Evolutionary conservation across 2,113 vertebrate genomes (phyloP).

Genomic region (Pseudopipra pipra): DNA sequence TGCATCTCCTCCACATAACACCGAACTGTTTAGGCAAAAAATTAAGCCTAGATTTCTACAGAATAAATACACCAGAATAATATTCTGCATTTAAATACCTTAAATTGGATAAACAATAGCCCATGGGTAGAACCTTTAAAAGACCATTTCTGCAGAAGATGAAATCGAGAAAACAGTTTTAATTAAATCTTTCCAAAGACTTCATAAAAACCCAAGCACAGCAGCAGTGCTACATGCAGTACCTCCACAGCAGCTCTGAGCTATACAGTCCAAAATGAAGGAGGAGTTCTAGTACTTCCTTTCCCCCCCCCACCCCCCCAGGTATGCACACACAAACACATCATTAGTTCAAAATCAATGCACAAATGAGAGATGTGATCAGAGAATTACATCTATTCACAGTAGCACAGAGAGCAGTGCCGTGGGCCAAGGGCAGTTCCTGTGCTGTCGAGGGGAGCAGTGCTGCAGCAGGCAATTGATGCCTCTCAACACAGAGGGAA

Average conservation of each 20-base stretch:
- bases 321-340: not conserved
- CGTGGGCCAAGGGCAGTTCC: not conserved
- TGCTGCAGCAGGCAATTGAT: not conserved
- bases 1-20: not conserved
- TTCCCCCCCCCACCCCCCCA: not conserved
- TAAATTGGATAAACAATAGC: slow-evolving; percentile 9
- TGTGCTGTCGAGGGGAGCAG: not conserved
- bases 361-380: slow-evolving; percentile 35
- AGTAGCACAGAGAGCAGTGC: not conserved
- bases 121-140: not conserved
- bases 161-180: slow-evolving; percentile 42
- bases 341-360: slow-evolving; percentile 37
- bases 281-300: not conserved
- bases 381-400: slow-evolving; percentile 9
- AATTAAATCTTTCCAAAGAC: slow-evolving; percentile 51
- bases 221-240: not conserved
- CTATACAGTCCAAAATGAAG: not conserved
- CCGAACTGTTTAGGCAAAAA: not conserved
- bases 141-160: not conserved
- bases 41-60: not conserved
- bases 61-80: slow-evolving; percentile 17
- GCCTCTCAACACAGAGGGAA: not conserved
- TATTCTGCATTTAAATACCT: slow-evolving; percentile 10
- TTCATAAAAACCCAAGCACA: slow-evolving; percentile 35
- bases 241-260: not conserved